Percentiles rank a stretch among this genome's conserved stretches.
These are phyloP conservation scores for Amorpha juglandis DNA, from an alignment of 2,888 invertebrate genomes.

Conservation along the genomic window DNA sequence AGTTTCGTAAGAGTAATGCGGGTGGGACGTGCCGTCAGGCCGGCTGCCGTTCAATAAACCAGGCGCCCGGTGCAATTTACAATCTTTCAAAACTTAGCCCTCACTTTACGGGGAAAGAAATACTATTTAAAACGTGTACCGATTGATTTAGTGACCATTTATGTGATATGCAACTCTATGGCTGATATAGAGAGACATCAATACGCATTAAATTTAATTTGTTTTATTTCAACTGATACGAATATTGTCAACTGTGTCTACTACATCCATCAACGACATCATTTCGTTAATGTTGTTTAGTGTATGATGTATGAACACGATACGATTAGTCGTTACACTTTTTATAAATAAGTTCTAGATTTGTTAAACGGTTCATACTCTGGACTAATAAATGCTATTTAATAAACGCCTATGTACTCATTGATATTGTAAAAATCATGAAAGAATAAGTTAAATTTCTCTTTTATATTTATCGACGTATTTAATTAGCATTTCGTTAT, in stretches of 20 bases:
- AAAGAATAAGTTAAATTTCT: conserved; percentile 21
- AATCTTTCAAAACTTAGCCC: conserved; percentile 67
- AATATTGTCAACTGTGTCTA: no score
- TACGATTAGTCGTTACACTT: conserved; percentile 22
- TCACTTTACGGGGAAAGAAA: conserved; percentile 35
- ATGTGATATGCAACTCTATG: background rate
- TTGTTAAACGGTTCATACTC: conserved; percentile 26
- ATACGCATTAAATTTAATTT: no score
- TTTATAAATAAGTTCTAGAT: conserved; percentile 2
- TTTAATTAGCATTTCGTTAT: background rate
- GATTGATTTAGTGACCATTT: conserved; percentile 9
- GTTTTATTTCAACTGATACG: background rate
- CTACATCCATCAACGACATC: no score
- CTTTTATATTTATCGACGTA: background rate
- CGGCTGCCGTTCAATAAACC: conserved; percentile 57
- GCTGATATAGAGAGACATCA: no score
- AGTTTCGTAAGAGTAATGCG: conserved; percentile 48
- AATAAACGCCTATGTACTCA: conserved; percentile 46
- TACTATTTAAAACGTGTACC: conserved; percentile 8
- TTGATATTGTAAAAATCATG: conserved; percentile 16
- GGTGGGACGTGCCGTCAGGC: conserved; percentile 47
- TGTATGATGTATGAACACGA: background rate
- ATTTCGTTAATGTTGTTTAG: no score
- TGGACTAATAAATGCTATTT: conserved; percentile 56
- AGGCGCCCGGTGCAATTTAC: conserved; percentile 72